These are phyloP conservation scores for Tapirus indicus DNA, from an alignment of 2,797 vertebrate species.

Conservation along the genomic window DNA sequence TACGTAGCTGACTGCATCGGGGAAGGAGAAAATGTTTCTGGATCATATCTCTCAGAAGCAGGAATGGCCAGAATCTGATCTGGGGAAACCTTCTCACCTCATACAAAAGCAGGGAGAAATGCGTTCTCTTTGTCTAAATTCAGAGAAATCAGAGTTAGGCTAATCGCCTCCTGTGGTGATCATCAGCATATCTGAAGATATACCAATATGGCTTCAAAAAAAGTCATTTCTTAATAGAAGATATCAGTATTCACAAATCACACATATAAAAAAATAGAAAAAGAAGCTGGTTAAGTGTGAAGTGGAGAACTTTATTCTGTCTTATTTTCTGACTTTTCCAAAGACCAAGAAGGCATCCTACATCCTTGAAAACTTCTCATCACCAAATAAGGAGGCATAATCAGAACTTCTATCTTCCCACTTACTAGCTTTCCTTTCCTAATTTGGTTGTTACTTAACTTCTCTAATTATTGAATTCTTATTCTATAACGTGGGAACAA, in stretches of 20 bases:
- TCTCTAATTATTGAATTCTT: neutral
- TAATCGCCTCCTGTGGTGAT: neutral
- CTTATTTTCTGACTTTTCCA: neutral
- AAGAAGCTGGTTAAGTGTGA: neutral
- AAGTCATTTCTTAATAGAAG: neutral
- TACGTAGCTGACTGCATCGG: neutral
- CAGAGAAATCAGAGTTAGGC: neutral
- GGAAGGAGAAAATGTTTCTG: neutral
- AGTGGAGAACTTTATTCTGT: neutral
- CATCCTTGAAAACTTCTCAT: neutral
- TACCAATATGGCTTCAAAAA: neutral
- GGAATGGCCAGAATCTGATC: neutral
- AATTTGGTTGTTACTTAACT: neutral
- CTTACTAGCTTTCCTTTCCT: neutral
- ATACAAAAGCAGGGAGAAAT: neutral
- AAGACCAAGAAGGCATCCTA: neutral
- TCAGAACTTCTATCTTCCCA: neutral
- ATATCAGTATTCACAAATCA: neutral
- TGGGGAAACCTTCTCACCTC: neutral
- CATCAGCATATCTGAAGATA: neutral
- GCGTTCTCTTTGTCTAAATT: neutral
- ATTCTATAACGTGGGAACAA: neutral
- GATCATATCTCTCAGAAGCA: neutral
- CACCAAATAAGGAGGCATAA: neutral
- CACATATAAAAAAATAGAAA: neutral